Conservation (phyloP, 1,140 invertebrate genomes). For the Liolophura sinensis region DNA sequence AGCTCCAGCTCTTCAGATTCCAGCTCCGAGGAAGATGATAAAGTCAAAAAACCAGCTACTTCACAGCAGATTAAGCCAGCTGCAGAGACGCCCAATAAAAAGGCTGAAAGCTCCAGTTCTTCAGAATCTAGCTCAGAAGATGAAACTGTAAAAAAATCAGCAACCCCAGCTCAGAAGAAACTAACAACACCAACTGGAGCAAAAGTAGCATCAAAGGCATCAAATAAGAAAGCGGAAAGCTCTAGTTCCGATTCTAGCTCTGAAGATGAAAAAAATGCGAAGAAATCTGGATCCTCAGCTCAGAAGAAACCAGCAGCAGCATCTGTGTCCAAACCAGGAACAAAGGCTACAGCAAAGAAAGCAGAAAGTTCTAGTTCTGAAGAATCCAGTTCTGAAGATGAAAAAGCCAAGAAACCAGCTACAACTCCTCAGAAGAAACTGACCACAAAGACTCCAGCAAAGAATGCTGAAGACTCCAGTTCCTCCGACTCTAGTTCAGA, state of each 20-base stretch:
- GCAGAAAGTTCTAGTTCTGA: slow-evolving; percentile 13
- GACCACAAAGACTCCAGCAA: neutral
- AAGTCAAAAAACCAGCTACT: slow-evolving; percentile 6
- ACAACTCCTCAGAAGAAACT: neutral
- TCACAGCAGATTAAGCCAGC: slow-evolving; percentile 11
- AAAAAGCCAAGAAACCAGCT: slow-evolving; percentile 1
- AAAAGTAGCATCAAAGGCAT: slow-evolving; percentile 6
- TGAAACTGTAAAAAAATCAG: slow-evolving; percentile 9
- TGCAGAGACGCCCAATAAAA: slow-evolving; percentile 10
- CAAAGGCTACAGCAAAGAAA: slow-evolving; percentile 5
- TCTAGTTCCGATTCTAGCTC: slow-evolving; percentile 19
- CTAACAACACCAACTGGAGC: slow-evolving; percentile 3
- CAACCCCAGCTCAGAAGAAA: slow-evolving; percentile 3
- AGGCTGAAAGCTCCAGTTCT: slow-evolving; percentile 18
- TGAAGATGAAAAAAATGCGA: slow-evolving; percentile 18
- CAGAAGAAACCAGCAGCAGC: slow-evolving; percentile 7
- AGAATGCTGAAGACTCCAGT: slow-evolving; percentile 12
- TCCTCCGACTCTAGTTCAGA: slow-evolving; percentile 7
- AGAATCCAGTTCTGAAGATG: slow-evolving; percentile 4
- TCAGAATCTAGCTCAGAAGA: slow-evolving; percentile 14
- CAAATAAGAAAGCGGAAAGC: slow-evolving; percentile 11
- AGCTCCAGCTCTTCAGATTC: neutral
- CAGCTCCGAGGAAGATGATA: neutral
- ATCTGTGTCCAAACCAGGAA: neutral
- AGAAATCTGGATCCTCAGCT: slow-evolving; percentile 16